Conservation (phyloP, 1,140 invertebrate genomes). For the Ctenoplectra terminalis region DNA sequence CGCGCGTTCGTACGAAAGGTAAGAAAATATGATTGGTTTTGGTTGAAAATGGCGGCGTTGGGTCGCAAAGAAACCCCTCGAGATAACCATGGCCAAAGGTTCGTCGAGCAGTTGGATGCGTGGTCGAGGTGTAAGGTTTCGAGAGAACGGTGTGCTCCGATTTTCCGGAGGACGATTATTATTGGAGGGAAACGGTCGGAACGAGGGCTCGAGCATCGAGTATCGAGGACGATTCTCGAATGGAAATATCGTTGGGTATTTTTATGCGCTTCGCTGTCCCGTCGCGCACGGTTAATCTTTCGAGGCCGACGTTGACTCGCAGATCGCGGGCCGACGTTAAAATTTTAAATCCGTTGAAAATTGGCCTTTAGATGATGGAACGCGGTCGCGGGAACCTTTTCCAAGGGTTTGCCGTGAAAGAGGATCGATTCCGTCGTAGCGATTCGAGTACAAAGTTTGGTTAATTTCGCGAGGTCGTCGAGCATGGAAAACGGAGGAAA, state of each 20-base stretch:
- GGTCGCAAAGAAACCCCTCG: too few species aligned
- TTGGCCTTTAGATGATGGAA: neutral
- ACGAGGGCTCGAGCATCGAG: neutral
- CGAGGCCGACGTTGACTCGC: conserved; percentile 61
- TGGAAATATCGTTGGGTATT: conserved; percentile 64
- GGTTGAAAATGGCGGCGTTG: too few species aligned
- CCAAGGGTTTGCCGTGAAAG: neutral
- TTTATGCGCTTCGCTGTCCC: conserved; percentile 56
- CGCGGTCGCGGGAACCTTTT: neutral
- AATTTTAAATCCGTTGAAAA: conserved; percentile 57
- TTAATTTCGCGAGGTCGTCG: conserved; percentile 32
- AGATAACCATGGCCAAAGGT: too few species aligned
- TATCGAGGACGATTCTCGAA: conserved; percentile 61
- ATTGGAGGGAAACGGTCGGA: neutral
- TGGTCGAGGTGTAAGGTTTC: conserved; percentile 21
- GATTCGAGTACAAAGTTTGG: conserved; percentile 1
- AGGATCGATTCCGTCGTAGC: neutral
- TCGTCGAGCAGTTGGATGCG: too few species aligned
- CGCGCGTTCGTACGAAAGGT: too few species aligned
- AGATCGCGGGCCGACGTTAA: conserved; percentile 59
- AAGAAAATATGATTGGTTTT: too few species aligned
- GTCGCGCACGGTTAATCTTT: conserved; percentile 59
- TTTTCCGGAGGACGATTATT: neutral
- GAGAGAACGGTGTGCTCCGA: neutral
- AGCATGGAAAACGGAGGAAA: neutral